Base-by-base conservation (phyloP, 64 coral and sea anemone genomes). In the Pachyseris speciosa region DNA sequence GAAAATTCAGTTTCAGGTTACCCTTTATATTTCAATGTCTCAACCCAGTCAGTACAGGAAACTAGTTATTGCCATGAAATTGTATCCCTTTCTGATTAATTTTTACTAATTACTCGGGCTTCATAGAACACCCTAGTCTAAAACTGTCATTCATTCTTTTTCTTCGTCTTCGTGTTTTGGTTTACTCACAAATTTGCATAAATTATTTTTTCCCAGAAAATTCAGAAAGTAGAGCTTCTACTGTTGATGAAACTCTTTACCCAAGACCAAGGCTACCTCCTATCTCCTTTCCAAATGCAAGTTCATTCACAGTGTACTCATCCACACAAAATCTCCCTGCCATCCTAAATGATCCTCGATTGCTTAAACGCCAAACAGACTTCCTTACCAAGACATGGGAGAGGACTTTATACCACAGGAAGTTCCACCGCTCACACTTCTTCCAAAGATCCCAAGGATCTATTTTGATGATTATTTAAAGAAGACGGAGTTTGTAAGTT, bases 371-470 rank as follows among this genome's bases (percentile, higher is more conserved):
- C 10, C 84, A 91, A 29, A 84, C 89, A 40, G 96, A 98, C 60
- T 95, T 98, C 72, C 95, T 98, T 15, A 98, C 96, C 24, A 95
- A 87, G 70, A 92, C 93, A 15, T 98, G 96, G 96, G 96, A 43
- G 96, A 94, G 33, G 93, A 98, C 1, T 98, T 98, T 86, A 64
- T 72, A 52, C 93, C 89, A 44, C 84, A 92, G 50, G 69, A 68
- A 50, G 96, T 98, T 15, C 96, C 96, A 25, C 70, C 88, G 9
- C 89, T 98, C 11, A 98, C 96, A 17, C 72, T 98, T 16, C 93
- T 98, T 11, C 93, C 84, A 39, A 69, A 67, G 0, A 78, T 98
- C 40, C 96, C 96, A 28, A 92, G 4, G 59, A 41, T 75, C n/a
- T 95, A 94, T 32, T 98, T 94, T 84, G 85, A 78, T 73, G 93